These are phyloP conservation scores for Schizaphis graminum DNA, from an alignment of 2,888 invertebrate species.

Conservation along the genomic window DNA sequence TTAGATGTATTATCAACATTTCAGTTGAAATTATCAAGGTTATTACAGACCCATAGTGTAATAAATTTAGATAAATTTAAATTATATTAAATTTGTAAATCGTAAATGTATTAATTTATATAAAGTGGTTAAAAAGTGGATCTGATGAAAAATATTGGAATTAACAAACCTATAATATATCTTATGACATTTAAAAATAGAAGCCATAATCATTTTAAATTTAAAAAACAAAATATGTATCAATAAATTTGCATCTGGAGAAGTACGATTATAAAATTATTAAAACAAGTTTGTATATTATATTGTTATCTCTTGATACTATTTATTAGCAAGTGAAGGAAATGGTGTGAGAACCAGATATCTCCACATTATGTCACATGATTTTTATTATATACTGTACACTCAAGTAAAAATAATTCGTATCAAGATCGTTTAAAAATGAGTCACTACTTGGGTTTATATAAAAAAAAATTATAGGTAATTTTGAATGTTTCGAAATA, in stretches of 20 bases:
- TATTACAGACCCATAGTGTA: not conserved
- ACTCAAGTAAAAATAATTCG: not conserved
- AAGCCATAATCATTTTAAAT: not conserved
- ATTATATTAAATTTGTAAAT: no score
- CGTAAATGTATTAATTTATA: not conserved
- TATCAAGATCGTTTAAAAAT: not conserved
- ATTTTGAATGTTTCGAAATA: not conserved
- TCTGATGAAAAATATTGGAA: not conserved
- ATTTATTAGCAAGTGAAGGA: not conserved
- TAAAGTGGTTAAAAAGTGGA: not conserved
- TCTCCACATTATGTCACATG: no score
- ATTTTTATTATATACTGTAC: not conserved
- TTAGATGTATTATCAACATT: not conserved
- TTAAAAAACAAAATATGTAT: not conserved
- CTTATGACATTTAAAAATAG: not conserved
- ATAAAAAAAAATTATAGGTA: no score
- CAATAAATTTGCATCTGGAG: not conserved
- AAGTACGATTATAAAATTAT: not conserved
- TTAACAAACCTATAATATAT: not conserved
- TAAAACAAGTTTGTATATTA: not conserved
- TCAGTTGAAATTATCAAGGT: not conserved
- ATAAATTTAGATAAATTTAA: not conserved
- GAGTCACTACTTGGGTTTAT: not conserved
- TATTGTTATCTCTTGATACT: not conserved
- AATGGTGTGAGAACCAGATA: no score